Base-by-base conservation (phyloP, 2,888 invertebrate genomes). In the Drosophila borealis region DNA sequence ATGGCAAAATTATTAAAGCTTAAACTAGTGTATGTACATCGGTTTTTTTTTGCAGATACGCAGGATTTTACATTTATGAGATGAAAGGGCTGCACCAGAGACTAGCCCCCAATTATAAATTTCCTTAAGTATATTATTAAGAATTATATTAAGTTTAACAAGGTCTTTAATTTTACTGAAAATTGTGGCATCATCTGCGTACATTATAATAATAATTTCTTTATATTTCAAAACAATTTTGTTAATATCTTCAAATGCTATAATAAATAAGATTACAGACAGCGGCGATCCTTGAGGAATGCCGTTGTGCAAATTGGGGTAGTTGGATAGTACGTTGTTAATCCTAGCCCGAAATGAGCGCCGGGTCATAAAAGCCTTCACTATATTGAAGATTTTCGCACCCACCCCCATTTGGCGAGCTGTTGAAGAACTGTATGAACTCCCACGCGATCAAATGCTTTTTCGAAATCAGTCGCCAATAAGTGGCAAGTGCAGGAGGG, bases 241-340 rank as follows among this genome's bases (percentile, higher is more conserved):
- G 17, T 69, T 53, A 25, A 42, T 46, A 50, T 54, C 13, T 60
- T 66, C 54, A 44, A 68, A 57, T 14, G 57, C 64, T 21, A 57
- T 57, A 25, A 50, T 67, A 37, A 68, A 57, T 39, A 64, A 9
- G 3, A 64, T 56, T 10, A 67, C 57, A 6, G 53, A 67, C 19
- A 67, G 45, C 19, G 63, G 39, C 10, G 55, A 69, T 19, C 55
- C 70, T 34, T 62, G 53, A 29, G 56, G 59, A n/a, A 69, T 69
- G 10, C 54, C 36, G 36, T 46, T 55, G 19, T 60, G 37, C n/a
- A 54, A 37, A 36, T 51, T 46, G 14, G 60, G 46, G 14, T 46
- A 21, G 33, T 53, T 69, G 11, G 57, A 55, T 19, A 51, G 21
- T 8, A 48, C 37, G n/a, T 61, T 66, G 34, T 57, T 56, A 19